Base-by-base conservation (phyloP, 2,888 invertebrate species). In the Cerastis rubricosa region DNA sequence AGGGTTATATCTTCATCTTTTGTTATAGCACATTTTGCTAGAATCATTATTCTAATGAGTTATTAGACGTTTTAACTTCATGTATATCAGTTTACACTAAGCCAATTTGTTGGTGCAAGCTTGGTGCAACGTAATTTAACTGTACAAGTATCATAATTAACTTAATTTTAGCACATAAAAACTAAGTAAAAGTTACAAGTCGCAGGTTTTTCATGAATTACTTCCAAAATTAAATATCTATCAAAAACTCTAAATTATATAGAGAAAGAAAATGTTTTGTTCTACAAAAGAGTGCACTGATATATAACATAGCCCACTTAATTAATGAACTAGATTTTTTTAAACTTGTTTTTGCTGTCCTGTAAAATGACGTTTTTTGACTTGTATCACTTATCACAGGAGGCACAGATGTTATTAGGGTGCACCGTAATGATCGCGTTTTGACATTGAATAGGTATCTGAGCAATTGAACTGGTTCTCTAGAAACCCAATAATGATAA, bases 71-170 rank as follows among this genome's bases (percentile, higher is more conserved):
- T 57, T 57, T 57, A 25, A 57, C 57, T 57, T 70, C 47, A 47
- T n/a, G n/a, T n/a, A n/a, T n/a, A n/a, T n/a, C n/a, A n/a, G n/a
- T n/a, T n/a, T n/a, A n/a, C n/a, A n/a, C 47, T 47, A 47, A 47
- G 47, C 11, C 47, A 47, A 47, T 47, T 47, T 49, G 19, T 49
- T 49, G 49, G 49, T 66, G 81, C 78, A 72, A 86, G 81, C 49
- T 49, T 49, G 49, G 81, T 83, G 67, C 83, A 61, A 61, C 61
- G 61, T 59, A 59, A 59, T 59, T 14, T 59, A 59, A 59, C 59
- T 61, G 61, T 61, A 61, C 61, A 61, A 61, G 82, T 61, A 61
- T 61, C 61, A 61, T 61, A 35, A 61, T 35, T 61, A 25, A 59
- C 25, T 59, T 59, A 59, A 59, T 59, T 59, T 59, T 59, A 59